Evolutionary conservation across 2,888 invertebrate genomes (phyloP), one percentile per base, ranked within the genome.

Genomic region (Hydroisotoma schaefferi): DNA sequence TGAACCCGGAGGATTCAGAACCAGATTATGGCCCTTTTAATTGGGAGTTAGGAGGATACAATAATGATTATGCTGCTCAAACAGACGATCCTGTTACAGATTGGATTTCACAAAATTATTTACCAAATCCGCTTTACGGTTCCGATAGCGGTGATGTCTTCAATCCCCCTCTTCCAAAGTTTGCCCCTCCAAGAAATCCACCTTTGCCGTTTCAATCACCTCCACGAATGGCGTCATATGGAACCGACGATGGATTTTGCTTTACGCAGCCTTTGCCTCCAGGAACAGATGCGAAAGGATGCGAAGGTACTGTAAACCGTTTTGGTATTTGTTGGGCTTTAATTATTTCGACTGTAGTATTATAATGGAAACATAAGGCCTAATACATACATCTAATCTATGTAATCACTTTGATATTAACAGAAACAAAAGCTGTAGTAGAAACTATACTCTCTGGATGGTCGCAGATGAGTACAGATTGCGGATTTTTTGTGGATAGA

Each of bases 181-280:
- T 46, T 46, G 46, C 46, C 15, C 46, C 46, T 46, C 46, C 46
- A 5, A 5, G 6, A 46, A 22, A 46, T 6, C 46, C 46, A 3
- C 46, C 46, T 46, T 25, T 25, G 20, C 46, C 46, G 20, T 8
- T 6, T 23, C 3, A 6, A 5, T 3, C 46, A 18, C 46, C 46
- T 18, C 46, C 46, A 18, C 43, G 43, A 20, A 20, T 43, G 43
- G 43, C 6, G 20, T 12, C 23, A 8, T 25, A 22, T 46, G 46
- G 25, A 25, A 15, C 46, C 3, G 20, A 23, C 23, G 12, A 46
- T 23, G 46, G 25, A 46, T 22, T 23, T 46, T 5, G n/a, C n/a
- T 5, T 4, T 5, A 20, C 40, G 5, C 40, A 5, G 5, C 20
- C 10, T 10, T 46, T 15, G 25, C 23, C 33, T 33, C 33, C 33